phyloP scores from a whole-genome alignment of 2,888 invertebrate genomes.

The Morpho achilles region DNA sequence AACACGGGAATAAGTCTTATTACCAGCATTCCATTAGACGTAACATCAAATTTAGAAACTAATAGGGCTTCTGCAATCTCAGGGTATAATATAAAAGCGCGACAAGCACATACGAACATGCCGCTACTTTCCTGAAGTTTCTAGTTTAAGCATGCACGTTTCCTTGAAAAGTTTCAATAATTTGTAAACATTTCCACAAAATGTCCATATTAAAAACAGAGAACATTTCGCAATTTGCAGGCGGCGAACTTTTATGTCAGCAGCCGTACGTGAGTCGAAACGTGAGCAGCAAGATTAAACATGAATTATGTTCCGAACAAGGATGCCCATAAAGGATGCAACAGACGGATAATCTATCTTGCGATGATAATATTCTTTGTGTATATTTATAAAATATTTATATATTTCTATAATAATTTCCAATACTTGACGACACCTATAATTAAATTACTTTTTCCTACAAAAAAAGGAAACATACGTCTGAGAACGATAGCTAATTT shows the following conservation, averaged over 20 bases:
- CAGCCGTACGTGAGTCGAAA: conserved; percentile 72
- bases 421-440: no score
- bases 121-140: background rate
- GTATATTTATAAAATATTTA: no score
- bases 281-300: conserved; percentile 72
- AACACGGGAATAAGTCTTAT: no score
- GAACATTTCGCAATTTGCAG: conserved; percentile 49
- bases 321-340: conserved; percentile 45
- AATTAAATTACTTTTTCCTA: no score
- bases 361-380: background rate
- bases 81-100: no score
- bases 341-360: conserved; percentile 30
- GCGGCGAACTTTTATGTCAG: conserved; percentile 71
- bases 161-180: conserved; percentile 3
- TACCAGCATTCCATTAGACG: no score
- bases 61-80: no score
- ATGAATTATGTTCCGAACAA: conserved; percentile 65
- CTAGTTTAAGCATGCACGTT: background rate
- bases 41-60: no score
- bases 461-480: no score
- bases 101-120: background rate
- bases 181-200: background rate
- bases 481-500: no score
- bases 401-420: no score
- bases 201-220: conserved; percentile 9